phyloP scores from a whole-genome alignment of 2,888 invertebrate species.

The Parapristionchus giblindavisi region DNA sequence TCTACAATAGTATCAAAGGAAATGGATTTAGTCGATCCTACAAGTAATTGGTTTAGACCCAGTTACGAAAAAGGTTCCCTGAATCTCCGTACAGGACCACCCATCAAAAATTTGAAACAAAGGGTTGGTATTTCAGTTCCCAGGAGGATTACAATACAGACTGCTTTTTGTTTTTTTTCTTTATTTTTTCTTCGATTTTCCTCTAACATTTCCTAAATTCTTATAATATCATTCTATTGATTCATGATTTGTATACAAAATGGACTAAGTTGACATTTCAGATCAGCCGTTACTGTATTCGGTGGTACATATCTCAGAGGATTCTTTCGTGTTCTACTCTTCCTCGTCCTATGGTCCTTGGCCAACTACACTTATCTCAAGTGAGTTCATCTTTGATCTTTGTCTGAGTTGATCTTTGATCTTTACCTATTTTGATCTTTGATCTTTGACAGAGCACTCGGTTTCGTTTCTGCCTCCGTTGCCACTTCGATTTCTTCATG shows the following conservation, averaged over 20 bases:
- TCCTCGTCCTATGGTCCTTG: constrained; percentile 57
- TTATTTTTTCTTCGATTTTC: too few relatives aligned
- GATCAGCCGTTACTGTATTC: constrained; percentile 16
- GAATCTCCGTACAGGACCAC: too few relatives aligned
- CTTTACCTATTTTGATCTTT: not conserved
- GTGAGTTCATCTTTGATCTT: too few relatives aligned
- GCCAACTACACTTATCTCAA: constrained; percentile 65
- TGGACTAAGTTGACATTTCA: constrained; percentile 8
- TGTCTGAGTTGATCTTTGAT: too few relatives aligned
- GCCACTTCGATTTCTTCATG: constrained; percentile 70
- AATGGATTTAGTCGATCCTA: constrained; percentile 12
- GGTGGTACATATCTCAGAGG: constrained; percentile 18
- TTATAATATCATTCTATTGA: not conserved
- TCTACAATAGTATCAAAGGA: constrained; percentile 33
- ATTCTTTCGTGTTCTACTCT: constrained; percentile 52
- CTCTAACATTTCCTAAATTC: too few relatives aligned
- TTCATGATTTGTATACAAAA: not conserved
- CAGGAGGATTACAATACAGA: too few relatives aligned
- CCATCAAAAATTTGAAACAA: too few relatives aligned
- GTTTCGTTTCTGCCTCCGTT: constrained; percentile 64
- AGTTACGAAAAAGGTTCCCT: too few relatives aligned
- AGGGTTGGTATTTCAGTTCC: too few relatives aligned
- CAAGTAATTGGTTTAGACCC: too few relatives aligned
- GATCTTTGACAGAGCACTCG: constrained; percentile 27
- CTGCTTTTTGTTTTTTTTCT: too few relatives aligned